Evolutionary conservation across 2,113 vertebrate genomes (phyloP).

Genomic region (Corydoras sp.): DNA sequence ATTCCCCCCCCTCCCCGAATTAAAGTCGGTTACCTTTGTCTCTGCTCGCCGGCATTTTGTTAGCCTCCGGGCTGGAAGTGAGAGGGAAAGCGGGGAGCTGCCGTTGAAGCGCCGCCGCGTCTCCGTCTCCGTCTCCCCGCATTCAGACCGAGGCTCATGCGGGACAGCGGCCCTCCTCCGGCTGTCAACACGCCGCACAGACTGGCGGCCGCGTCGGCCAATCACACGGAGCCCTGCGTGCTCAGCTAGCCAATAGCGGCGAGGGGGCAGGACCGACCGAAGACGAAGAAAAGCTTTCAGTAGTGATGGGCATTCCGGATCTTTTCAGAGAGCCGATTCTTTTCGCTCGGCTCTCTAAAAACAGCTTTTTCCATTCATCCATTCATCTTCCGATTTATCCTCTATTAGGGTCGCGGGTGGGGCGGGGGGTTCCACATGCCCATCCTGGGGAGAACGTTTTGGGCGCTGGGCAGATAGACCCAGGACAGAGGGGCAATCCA

Average conservation of each 20-base stretch:
- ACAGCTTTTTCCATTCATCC: too few species aligned
- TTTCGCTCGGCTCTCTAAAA: too few species aligned
- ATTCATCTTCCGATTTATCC: too few species aligned
- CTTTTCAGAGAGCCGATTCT: too few species aligned
- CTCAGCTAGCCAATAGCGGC: conserved; percentile 26
- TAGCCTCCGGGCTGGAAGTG: not conserved
- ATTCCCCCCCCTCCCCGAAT: too few species aligned
- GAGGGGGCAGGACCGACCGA: conserved; percentile 12
- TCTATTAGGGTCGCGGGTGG: too few species aligned
- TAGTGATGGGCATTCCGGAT: too few species aligned
- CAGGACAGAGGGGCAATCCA: too few species aligned
- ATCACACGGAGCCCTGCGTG: conserved; percentile 2
- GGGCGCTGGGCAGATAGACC: too few species aligned
- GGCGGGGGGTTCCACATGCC: too few species aligned
- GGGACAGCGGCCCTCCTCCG: conserved; percentile 31
- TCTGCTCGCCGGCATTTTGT: conserved; percentile 21
- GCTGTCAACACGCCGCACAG: conserved; percentile 34
- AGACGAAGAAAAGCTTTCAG: too few species aligned
- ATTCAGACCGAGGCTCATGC: conserved; percentile 23
- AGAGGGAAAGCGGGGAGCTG: not conserved
- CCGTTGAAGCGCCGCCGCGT: not conserved
- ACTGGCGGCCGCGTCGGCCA: conserved; percentile 28
- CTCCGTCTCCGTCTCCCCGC: not conserved
- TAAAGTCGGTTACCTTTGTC: conserved; percentile 31
- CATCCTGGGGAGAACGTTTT: too few species aligned